These are phyloP conservation scores for Neopipo cinnamomea DNA, from an alignment of 2,113 vertebrate species.

Conservation along the genomic window DNA sequence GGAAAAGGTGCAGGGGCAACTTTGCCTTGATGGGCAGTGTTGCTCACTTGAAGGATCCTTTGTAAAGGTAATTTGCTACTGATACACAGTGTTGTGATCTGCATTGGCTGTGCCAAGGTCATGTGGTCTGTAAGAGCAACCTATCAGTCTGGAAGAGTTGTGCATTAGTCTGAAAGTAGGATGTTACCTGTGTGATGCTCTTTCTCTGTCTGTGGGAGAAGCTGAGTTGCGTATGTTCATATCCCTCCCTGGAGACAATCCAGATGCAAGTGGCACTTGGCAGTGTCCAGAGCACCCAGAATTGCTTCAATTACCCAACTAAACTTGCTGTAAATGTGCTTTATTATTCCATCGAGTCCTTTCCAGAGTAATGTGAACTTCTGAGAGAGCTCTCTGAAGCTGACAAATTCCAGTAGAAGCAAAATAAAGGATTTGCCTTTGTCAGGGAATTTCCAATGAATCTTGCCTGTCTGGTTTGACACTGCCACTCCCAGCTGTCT, in stretches of 20 bases:
- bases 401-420: neutral
- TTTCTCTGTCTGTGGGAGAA: neutral
- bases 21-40: neutral
- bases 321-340: neutral
- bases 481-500: neutral
- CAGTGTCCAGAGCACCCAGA: neutral
- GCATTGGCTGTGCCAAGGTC: neutral
- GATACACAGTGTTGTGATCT: neutral
- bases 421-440: neutral
- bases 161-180: neutral
- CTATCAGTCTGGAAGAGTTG: neutral
- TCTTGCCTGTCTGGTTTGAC: constrained; percentile 44
- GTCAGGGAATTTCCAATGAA: constrained; percentile 8
- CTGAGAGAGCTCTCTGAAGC: neutral
- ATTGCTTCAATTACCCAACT: neutral
- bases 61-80: neutral
- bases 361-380: neutral
- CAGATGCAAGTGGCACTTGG: neutral
- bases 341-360: neutral
- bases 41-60: neutral
- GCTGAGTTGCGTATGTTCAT: neutral
- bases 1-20: neutral
- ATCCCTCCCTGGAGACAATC: neutral
- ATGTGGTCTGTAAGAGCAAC: neutral
- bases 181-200: neutral